Percentiles rank a stretch among this genome's conserved stretches.
phyloP scores from a whole-genome alignment of 2,797 vertebrate species.

The Diceros bicornis region DNA sequence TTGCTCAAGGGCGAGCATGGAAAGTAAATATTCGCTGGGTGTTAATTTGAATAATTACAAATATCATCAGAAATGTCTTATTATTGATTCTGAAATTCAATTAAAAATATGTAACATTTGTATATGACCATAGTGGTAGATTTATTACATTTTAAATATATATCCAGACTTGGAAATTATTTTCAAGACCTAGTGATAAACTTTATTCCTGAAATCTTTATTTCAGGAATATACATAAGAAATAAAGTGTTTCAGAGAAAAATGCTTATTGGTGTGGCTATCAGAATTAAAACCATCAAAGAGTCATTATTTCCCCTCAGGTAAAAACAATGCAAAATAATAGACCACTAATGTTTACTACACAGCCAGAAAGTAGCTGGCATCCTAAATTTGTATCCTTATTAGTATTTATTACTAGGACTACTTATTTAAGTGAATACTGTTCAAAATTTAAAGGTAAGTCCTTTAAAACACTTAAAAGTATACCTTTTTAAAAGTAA shows the following conservation, averaged over 20 bases:
- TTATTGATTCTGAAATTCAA: neutral
- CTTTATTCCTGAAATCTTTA: neutral
- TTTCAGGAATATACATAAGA: neutral
- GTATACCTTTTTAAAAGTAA: neutral
- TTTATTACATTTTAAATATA: neutral
- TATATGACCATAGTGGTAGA: neutral
- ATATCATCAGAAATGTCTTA: neutral
- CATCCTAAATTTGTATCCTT: neutral
- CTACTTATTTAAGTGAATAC: conserved; percentile 29
- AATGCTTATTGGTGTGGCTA: neutral
- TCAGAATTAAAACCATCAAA: neutral
- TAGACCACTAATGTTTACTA: neutral
- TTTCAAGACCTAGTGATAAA: conserved; percentile 14
- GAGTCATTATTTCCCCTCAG: neutral
- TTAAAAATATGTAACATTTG: neutral
- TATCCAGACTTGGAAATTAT: neutral
- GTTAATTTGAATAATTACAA: neutral
- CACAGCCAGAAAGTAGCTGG: neutral
- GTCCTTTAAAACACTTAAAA: neutral
- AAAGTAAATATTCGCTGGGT: neutral
- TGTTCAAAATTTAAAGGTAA: neutral
- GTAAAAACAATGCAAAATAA: conserved; percentile 36
- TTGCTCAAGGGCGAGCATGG: neutral
- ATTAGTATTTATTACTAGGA: neutral
- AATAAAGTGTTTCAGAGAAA: neutral